These are phyloP conservation scores for Pogonocherus hispidulus DNA, from an alignment of 2,888 invertebrate species.

Conservation along the genomic window DNA sequence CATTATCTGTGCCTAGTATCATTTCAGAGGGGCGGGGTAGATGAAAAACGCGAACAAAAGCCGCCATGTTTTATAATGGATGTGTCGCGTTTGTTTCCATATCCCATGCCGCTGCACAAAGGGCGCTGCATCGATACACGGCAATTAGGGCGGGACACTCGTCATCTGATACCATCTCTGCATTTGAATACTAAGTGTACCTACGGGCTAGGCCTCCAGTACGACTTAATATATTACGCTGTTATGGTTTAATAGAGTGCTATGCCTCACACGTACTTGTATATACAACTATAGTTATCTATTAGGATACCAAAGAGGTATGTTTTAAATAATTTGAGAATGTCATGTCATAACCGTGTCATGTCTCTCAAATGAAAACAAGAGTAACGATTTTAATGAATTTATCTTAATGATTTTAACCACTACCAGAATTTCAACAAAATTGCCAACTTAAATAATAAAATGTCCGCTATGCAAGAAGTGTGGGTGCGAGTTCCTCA, in stretches of 20 bases:
- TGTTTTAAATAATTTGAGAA: too few species aligned
- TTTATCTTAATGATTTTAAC: too few species aligned
- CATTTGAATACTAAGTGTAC: constrained; percentile 65
- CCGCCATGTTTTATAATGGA: constrained; percentile 66
- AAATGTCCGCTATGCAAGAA: too few species aligned
- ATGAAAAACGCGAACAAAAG: constrained; percentile 64
- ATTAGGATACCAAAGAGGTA: too few species aligned
- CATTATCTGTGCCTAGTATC: constrained; percentile 63
- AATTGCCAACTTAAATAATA: too few species aligned
- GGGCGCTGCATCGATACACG: constrained; percentile 66
- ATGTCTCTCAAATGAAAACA: too few species aligned
- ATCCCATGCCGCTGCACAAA: constrained; percentile 62
- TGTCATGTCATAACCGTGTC: too few species aligned
- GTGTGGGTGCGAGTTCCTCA: too few species aligned
- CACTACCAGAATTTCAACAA: too few species aligned
- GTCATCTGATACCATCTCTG: constrained; percentile 66
- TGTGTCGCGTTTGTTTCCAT: constrained; percentile 66
- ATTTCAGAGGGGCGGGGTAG: constrained; percentile 61
- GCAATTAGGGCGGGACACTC: constrained; percentile 67
- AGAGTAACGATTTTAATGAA: too few species aligned
- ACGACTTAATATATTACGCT: constrained; percentile 51
- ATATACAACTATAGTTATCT: too few species aligned
- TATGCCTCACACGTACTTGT: too few species aligned
- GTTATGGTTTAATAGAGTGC: constrained; percentile 40
- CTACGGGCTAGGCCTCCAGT: constrained; percentile 51